Evolutionary conservation across 2,113 vertebrate genomes (phyloP).

Genomic region (Opisthocomus hoazin): DNA sequence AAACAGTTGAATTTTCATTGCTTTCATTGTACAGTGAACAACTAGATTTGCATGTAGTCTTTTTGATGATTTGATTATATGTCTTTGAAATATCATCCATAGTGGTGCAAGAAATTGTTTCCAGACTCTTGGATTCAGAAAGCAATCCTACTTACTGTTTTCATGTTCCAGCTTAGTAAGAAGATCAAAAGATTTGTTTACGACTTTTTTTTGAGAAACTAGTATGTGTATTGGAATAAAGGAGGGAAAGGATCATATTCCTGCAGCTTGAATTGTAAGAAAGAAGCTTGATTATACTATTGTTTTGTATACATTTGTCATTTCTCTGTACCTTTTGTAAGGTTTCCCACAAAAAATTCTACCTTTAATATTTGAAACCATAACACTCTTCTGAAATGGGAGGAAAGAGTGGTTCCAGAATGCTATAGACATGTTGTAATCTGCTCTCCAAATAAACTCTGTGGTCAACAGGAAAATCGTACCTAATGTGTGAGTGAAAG

Average conservation of each 20-base stretch:
- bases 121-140: neutral
- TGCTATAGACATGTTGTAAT: neutral
- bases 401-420: neutral
- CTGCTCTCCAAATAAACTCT: neutral
- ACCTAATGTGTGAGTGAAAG: neutral
- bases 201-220: neutral
- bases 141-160: neutral
- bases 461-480: neutral
- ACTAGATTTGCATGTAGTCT: neutral
- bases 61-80: neutral
- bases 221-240: neutral
- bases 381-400: neutral
- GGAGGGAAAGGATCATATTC: neutral
- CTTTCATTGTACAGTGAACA: neutral
- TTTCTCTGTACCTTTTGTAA: neutral
- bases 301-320: neutral
- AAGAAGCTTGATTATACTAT: neutral
- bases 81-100: neutral
- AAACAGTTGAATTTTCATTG: neutral
- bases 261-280: neutral
- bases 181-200: neutral
- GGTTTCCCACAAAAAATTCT: neutral
- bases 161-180: neutral
- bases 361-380: neutral
- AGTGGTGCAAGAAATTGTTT: neutral